Evolutionary conservation across 2,113 vertebrate genomes (phyloP).

Genomic region (Scalopus aquaticus): DNA sequence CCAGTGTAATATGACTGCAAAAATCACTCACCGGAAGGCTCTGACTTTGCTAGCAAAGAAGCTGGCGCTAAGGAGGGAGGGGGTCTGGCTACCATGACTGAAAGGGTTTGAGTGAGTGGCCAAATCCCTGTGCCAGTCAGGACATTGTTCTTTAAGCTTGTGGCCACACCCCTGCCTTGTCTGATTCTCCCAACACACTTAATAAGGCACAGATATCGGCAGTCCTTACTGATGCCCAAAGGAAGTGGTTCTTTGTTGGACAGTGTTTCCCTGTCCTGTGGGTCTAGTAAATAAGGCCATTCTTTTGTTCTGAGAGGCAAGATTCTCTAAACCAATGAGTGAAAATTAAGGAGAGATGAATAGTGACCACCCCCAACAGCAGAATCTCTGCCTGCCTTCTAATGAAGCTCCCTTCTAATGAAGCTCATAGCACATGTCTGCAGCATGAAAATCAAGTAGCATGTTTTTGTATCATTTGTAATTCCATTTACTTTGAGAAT

Average conservation of each 20-base stretch:
- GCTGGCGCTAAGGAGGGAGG: neutral
- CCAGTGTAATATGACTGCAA: neutral
- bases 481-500: neutral
- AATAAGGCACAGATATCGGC: neutral
- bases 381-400: neutral
- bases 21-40: neutral
- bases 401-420: neutral
- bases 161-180: neutral
- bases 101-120: neutral
- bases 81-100: neutral
- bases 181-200: neutral
- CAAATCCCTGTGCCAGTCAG: neutral
- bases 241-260: neutral
- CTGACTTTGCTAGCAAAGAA: neutral
- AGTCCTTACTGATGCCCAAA: neutral
- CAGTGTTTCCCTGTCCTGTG: neutral
- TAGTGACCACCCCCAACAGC: neutral
- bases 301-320: neutral
- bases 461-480: neutral
- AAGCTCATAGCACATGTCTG: neutral
- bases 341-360: neutral
- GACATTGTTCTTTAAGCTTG: neutral
- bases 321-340: neutral
- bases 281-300: neutral
- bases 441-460: neutral